Base-by-base conservation (phyloP, 2,797 vertebrate genomes). In the Anniella stebbinsi region DNA sequence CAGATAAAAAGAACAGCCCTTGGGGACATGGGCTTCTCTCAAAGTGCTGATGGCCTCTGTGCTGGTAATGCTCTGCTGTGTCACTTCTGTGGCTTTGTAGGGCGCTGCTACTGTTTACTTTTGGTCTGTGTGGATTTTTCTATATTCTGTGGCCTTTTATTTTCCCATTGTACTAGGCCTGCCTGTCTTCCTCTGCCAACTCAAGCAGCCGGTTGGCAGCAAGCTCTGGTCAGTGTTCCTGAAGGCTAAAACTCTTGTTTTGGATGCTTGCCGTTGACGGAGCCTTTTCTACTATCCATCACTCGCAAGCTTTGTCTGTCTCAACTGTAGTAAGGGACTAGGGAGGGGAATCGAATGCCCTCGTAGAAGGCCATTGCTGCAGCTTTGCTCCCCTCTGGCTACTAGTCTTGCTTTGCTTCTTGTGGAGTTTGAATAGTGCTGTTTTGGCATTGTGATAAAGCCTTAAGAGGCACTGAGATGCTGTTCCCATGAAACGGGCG, bases 1-100 rank as follows among this genome's bases (percentile, higher is more conserved):
- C 17, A 48, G 80, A 54, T 48, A 78, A 91, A 93, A 91, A 73
- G 91, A n/a, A 25, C 92, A 91, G 90, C 88, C 30, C 8, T 67
- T 92, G 33, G 91, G 70, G 90, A 72, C 87, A 11, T 91, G 87
- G 87, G 82, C 92, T 92, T 91, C 87, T 92, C 83, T 89, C 92
- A 92, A 91, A 88, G 93, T 94, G 93, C 93, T 94, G 92, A 88
- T 94, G 87, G 90, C 91, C 91, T 91, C 88, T 88, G 48, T 30
- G 82, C 90, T 91, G 92, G 89, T n/a, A 93, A 87, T 87, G 84
- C 91, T 91, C 91, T 93, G 70, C 84, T 92, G 89, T 38, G 48
- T 89, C 93, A 90, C 60, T 84, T 94, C 93, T 92, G 94, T 91
- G 85, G 63, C 86, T 84, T 36, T 66, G 69, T 93, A 92, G 88